Conservation (phyloP, 2,888 invertebrate species). For the Agelastica alni region DNA sequence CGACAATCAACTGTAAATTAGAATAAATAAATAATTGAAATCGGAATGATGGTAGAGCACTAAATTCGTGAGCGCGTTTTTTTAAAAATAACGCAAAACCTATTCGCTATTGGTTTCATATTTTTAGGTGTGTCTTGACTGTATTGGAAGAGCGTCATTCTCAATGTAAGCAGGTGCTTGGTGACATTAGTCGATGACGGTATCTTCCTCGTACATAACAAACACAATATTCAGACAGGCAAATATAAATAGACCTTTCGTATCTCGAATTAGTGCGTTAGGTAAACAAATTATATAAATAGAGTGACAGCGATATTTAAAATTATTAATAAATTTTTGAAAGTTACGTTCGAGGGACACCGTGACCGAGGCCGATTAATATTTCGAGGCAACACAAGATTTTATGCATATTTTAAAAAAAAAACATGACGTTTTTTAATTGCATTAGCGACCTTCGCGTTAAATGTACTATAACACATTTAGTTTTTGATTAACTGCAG, state of each 20-base stretch:
- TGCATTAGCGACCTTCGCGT: too few relatives aligned
- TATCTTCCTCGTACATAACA: constrained; percentile 23
- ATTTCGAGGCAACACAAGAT: background rate
- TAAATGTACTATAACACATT: too few relatives aligned
- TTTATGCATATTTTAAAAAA: too few relatives aligned
- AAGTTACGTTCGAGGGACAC: constrained; percentile 17
- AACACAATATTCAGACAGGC: constrained; percentile 21
- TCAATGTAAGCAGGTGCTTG: background rate
- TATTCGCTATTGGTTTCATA: too few relatives aligned
- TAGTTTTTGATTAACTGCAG: too few relatives aligned
- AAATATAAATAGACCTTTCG: constrained; percentile 38
- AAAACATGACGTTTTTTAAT: too few relatives aligned
- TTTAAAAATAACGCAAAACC: too few relatives aligned
- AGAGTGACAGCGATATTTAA: constrained; percentile 28
- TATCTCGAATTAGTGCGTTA: constrained; percentile 37
- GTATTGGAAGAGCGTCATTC: background rate
- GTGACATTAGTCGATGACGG: background rate
- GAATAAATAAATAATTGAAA: too few relatives aligned
- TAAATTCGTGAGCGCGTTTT: too few relatives aligned
- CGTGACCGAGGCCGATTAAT: constrained; percentile 19
- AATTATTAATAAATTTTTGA: constrained; percentile 30
- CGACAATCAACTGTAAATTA: too few relatives aligned
- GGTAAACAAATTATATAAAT: constrained; percentile 38
- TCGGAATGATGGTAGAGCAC: too few relatives aligned
- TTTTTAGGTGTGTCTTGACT: background rate